phyloP scores from a whole-genome alignment of 2,797 vertebrate species.

The Gallinago nigripennis region DNA sequence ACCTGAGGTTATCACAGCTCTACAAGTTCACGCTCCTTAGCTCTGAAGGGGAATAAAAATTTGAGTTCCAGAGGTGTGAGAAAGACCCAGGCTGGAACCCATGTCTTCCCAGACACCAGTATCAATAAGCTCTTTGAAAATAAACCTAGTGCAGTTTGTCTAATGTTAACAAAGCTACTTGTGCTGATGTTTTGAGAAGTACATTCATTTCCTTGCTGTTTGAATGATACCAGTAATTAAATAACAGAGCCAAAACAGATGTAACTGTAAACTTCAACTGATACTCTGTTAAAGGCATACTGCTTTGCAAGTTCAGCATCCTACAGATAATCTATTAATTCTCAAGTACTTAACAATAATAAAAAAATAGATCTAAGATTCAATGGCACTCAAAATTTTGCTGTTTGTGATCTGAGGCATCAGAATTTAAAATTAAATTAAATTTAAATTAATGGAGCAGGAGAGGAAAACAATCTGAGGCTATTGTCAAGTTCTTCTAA shows the following conservation, averaged over 20 bases:
- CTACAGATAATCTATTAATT: not conserved
- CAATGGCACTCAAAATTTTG: not conserved
- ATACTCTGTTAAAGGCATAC: not conserved
- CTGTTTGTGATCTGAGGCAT: not conserved
- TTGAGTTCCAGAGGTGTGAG: not conserved
- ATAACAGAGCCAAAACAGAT: not conserved
- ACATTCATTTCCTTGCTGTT: not conserved
- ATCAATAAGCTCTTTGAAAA: not conserved
- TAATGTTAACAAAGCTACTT: not conserved
- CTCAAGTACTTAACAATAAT: not conserved
- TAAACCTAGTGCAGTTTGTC: not conserved
- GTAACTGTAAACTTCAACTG: not conserved
- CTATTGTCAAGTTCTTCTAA: not conserved
- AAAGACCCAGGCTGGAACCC: not conserved
- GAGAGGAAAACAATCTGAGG: not conserved
- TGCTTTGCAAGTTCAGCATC: not conserved
- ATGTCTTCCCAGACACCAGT: not conserved
- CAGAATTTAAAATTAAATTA: not conserved
- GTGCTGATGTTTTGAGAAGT: not conserved
- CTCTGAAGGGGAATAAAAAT: not conserved
- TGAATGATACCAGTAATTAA: not conserved
- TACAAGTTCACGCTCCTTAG: not conserved
- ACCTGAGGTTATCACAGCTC: not conserved
- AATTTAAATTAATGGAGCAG: not conserved
- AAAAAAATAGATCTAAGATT: not conserved